Conservation (phyloP, 2,797 vertebrate genomes). For the Aselliscus stoliczkanus region DNA sequence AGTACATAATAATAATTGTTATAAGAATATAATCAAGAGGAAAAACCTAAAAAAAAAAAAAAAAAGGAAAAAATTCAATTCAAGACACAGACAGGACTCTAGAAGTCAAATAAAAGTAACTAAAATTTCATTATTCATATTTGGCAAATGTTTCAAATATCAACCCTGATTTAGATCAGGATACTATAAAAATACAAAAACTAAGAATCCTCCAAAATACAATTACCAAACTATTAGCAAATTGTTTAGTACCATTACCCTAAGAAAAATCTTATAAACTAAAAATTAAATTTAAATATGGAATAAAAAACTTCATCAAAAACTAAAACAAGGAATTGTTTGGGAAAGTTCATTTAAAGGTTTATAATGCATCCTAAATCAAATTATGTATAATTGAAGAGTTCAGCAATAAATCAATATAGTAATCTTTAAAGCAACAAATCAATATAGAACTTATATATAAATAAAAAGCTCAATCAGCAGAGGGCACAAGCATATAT, state of each 20-base stretch:
- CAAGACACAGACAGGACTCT: background rate
- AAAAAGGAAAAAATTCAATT: conserved; percentile 65
- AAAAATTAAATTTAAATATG: background rate
- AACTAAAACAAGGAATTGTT: background rate
- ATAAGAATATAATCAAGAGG: conserved; percentile 98
- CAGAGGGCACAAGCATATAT: background rate
- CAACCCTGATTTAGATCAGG: background rate
- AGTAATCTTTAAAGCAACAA: background rate
- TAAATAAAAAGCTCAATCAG: background rate
- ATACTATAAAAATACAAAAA: background rate
- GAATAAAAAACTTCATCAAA: conserved; percentile 28
- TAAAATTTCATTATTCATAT: conserved; percentile 5
- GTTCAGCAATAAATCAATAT: background rate
- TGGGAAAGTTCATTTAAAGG: background rate
- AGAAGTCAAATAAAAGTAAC: conserved; percentile 23
- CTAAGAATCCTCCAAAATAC: background rate
- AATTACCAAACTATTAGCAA: background rate
- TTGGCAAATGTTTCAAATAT: conserved; percentile 33
- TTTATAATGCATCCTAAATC: background rate
- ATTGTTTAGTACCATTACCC: background rate
- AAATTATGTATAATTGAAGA: background rate
- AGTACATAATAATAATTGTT: conserved; percentile 97
- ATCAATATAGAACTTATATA: background rate
- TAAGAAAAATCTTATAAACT: background rate
- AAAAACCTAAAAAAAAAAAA: conserved; percentile 88